Conservation (phyloP, 2,113 vertebrate species). For the Corythaeola cristata region DNA sequence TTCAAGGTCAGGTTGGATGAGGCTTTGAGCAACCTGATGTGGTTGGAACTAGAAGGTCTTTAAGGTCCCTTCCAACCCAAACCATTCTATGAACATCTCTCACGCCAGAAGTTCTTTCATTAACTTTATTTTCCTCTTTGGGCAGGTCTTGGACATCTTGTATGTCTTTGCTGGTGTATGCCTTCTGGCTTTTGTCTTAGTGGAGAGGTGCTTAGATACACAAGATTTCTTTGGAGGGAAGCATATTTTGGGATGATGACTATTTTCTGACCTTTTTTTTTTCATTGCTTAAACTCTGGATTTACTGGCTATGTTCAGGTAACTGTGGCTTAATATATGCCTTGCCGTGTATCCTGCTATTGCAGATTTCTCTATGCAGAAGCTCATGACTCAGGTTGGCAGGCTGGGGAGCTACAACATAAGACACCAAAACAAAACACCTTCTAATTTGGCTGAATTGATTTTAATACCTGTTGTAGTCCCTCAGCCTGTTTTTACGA, state of each 20-base stretch:
- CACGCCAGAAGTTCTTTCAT: neutral
- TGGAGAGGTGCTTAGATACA: neutral
- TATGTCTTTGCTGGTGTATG: neutral
- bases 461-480: neutral
- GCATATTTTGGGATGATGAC: neutral
- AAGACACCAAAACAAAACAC: neutral
- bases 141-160: neutral
- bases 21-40: no score
- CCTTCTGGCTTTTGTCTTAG: neutral
- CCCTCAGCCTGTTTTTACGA: neutral
- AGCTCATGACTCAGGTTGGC: neutral
- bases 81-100: neutral
- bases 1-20: no score
- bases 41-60: no score
- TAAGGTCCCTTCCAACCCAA: no score
- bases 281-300: neutral
- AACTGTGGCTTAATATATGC: neutral
- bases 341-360: neutral
- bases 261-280: neutral
- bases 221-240: neutral
- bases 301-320: neutral
- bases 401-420: neutral
- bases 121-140: neutral
- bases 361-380: neutral
- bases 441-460: neutral